Evolutionary conservation across 1,140 invertebrate genomes (phyloP).

Genomic region (Zaprionus ornatus): DNA sequence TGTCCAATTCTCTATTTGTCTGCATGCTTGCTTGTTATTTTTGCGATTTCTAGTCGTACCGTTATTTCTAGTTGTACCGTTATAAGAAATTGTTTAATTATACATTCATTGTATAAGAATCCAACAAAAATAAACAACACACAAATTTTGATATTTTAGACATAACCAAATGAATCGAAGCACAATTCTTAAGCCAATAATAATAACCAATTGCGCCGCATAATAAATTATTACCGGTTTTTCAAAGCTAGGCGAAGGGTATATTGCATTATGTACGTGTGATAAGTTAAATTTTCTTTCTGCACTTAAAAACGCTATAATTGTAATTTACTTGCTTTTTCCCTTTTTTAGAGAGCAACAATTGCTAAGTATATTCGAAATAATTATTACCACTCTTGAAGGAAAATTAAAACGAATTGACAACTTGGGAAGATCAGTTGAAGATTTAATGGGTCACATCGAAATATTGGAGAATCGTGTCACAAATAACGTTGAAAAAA

Average conservation of each 20-base stretch:
- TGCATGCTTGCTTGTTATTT: too few species aligned
- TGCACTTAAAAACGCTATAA: background rate
- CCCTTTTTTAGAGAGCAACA: constrained; percentile 92
- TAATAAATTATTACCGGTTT: background rate
- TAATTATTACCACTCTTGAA: constrained; percentile 93
- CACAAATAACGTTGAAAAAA: constrained; percentile 92
- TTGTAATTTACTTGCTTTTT: background rate
- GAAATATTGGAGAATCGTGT: constrained; percentile 91
- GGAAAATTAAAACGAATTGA: constrained; percentile 94
- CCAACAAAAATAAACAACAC: too few species aligned
- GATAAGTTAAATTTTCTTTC: background rate
- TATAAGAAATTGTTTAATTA: too few species aligned
- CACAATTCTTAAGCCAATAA: background rate
- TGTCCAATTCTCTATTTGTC: too few species aligned
- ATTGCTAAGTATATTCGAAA: constrained; percentile 94
- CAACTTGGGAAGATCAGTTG: constrained; percentile 93
- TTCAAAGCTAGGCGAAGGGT: too few species aligned
- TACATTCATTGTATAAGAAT: too few species aligned
- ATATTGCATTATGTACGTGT: background rate
- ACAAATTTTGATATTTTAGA: too few species aligned
- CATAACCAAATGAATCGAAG: background rate
- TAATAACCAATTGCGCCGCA: background rate
- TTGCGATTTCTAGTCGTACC: too few species aligned
- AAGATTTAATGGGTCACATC: constrained; percentile 92
- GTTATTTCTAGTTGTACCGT: too few species aligned